phyloP scores from a whole-genome alignment of 2,113 vertebrate species.

The Calypte anna region DNA sequence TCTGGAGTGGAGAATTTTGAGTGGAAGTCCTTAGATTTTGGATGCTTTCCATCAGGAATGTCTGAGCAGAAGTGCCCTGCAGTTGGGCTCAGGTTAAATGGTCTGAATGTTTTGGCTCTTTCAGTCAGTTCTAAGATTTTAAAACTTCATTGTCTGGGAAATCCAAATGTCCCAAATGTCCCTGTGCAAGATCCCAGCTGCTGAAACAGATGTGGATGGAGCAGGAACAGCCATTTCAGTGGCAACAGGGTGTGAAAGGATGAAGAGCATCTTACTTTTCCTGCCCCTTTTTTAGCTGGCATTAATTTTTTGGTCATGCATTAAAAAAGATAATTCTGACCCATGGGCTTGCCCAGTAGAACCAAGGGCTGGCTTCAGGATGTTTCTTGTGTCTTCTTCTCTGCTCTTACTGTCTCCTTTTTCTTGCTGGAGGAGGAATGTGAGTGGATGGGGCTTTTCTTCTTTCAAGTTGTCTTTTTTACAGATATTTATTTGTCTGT shows the following conservation, averaged over 20 bases:
- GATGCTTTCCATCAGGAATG: neutral
- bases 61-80: neutral
- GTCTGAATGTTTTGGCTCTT: neutral
- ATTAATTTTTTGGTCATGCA: neutral
- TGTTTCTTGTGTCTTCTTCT: neutral
- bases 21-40: neutral
- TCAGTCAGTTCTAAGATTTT: neutral
- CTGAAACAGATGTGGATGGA: neutral
- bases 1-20: neutral
- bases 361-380: neutral
- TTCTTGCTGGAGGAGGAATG: neutral
- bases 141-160: neutral
- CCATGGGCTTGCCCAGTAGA: neutral
- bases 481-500: neutral
- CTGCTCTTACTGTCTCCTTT: neutral
- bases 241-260: neutral
- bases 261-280: rapidly evolving
- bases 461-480: neutral
- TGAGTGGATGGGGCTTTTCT: neutral
- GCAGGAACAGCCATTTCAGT: too few relatives aligned
- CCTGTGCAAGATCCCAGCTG: neutral
- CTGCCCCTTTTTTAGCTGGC: neutral
- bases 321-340: neutral
- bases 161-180: neutral
- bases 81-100: neutral